Conservation (phyloP, 1,140 invertebrate species). For the Scaptomyza graminum region DNA sequence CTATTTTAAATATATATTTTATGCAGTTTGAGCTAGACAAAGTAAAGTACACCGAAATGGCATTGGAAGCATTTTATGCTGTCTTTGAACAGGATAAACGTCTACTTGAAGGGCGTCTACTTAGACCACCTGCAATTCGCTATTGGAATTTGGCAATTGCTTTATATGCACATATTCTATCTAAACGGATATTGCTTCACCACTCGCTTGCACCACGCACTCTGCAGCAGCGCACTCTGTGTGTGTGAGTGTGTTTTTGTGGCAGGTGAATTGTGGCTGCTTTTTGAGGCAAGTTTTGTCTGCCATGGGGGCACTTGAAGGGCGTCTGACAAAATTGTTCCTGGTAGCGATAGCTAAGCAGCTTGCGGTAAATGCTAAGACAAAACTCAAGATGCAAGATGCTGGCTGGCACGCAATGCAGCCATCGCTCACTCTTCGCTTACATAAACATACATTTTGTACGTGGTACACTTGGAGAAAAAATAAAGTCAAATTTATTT, state of each 20-base stretch:
- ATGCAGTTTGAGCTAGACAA: constrained; percentile 4
- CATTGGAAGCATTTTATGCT: constrained; percentile 3
- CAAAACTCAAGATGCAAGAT: constrained; percentile 5
- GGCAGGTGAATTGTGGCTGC: constrained; percentile 15
- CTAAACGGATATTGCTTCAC: constrained; percentile 38
- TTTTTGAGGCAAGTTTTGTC: not conserved
- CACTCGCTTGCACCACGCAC: not conserved
- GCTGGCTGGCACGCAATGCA: constrained; percentile 6
- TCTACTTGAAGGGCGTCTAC: constrained; percentile 11
- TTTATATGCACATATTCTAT: not conserved
- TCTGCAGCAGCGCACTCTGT: not conserved
- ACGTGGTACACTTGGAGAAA: not conserved
- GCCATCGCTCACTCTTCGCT: constrained; percentile 7
- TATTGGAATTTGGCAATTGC: constrained; percentile 35
- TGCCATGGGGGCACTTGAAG: constrained; percentile 13
- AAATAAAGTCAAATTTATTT: not conserved
- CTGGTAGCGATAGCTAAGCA: constrained; percentile 16
- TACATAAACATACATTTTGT: constrained; percentile 18
- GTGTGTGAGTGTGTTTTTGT: not conserved
- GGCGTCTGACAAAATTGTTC: constrained; percentile 16
- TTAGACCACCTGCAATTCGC: constrained; percentile 6
- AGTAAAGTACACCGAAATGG: not conserved
- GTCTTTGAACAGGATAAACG: constrained; percentile 14
- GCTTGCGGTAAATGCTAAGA: constrained; percentile 33
- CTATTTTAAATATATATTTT: not conserved